Conservation (phyloP, 2,888 invertebrate genomes). For the Trachelus tabidus region DNA sequence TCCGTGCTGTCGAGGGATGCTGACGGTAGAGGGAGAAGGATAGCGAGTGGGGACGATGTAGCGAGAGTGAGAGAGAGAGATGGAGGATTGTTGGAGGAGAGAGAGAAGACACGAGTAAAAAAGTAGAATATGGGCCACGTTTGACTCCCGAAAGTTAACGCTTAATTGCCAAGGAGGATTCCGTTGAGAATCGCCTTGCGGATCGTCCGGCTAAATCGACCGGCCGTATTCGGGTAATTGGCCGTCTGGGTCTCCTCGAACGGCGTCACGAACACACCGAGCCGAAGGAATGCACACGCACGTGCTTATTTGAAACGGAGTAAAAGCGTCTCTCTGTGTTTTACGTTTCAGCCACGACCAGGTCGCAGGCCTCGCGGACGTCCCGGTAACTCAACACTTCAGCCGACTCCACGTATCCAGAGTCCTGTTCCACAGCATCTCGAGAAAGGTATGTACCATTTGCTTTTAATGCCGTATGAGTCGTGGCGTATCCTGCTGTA, state of each 20-base stretch:
- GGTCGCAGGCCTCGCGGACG: constrained; percentile 62
- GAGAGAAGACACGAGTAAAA: background rate
- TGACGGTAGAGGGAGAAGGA: background rate
- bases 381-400: constrained; percentile 54
- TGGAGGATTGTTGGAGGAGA: background rate
- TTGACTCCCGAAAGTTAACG: background rate
- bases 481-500: background rate
- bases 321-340: background rate
- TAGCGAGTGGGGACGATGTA: constrained; percentile 5
- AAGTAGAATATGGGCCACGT: background rate
- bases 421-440: constrained; percentile 58
- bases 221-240: background rate
- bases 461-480: background rate
- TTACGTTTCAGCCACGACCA: constrained; percentile 54
- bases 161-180: background rate
- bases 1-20: background rate
- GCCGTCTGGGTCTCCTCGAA: background rate
- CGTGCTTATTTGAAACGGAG: background rate
- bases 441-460: constrained; percentile 55
- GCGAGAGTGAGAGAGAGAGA: constrained; percentile 10
- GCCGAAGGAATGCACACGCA: background rate
- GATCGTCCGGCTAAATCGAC: background rate
- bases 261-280: background rate
- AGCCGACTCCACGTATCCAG: constrained; percentile 53
- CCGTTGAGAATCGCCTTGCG: background rate